A percentile compares a stretch with the other conserved stretches of the same genome.
phyloP scores from a whole-genome alignment of 2,797 vertebrate genomes.

The Agapornis canus region DNA sequence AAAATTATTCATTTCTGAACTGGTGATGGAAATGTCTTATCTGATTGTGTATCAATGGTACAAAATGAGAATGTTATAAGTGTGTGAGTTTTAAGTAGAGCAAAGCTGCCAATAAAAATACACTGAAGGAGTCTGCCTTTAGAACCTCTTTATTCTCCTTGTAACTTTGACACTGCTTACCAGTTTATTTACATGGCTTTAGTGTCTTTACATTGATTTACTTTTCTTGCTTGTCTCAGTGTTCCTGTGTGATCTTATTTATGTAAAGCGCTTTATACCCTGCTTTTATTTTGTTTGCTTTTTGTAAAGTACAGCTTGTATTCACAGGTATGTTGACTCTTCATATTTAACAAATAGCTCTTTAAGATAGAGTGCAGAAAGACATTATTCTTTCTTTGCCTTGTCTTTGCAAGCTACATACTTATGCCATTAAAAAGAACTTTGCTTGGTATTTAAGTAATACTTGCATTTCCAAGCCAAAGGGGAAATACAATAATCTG shows the following conservation, averaged over 20 bases:
- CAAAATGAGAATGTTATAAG: neutral
- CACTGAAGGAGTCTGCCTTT: neutral
- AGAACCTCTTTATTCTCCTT: neutral
- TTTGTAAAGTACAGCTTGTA: neutral
- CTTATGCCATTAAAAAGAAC: neutral
- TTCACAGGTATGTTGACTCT: neutral
- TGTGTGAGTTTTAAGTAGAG: neutral
- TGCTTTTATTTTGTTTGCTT: neutral
- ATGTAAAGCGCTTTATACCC: neutral
- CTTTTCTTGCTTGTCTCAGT: neutral
- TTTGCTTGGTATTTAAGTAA: neutral
- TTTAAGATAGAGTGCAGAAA: neutral
- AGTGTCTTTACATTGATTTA: neutral
- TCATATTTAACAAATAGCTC: neutral
- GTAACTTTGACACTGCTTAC: neutral
- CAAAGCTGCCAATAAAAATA: neutral
- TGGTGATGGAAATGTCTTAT: neutral
- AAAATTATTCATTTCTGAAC: neutral
- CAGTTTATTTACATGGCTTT: neutral
- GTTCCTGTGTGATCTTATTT: neutral
- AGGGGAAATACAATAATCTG: neutral
- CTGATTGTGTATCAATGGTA: neutral
- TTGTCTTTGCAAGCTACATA: neutral
- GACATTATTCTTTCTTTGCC: neutral
- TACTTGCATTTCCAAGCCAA: neutral